phyloP scores from a whole-genome alignment of 30 jellyfish, hydroid and myxozoan genomes.

The Aurelia aurita region DNA sequence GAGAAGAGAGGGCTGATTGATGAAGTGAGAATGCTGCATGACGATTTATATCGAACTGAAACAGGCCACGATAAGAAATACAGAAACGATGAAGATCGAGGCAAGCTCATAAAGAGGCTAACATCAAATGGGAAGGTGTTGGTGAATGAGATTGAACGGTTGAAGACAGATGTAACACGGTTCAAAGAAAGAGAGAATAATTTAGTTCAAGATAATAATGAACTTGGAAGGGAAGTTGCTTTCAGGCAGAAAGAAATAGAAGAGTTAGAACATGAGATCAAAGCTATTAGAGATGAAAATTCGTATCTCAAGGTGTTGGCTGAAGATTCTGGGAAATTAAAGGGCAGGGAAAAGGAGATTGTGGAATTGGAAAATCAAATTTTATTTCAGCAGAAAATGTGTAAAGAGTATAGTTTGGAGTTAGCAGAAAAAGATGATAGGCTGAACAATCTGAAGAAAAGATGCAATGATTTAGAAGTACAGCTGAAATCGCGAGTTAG shows the following conservation, averaged over 20 bases:
- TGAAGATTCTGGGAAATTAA: slow-evolving; percentile 58
- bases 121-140: slow-evolving; percentile 87
- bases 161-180: slow-evolving; percentile 65
- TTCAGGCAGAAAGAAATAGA: slow-evolving; percentile 46
- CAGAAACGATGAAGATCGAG: slow-evolving; percentile 76
- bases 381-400: slow-evolving; percentile 72
- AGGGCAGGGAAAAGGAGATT: slow-evolving; percentile 59
- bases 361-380: slow-evolving; percentile 69
- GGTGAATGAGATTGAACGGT: slow-evolving; percentile 82
- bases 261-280: slow-evolving; percentile 77
- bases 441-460: slow-evolving; percentile 23
- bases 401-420: slow-evolving; percentile 77
- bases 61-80: slow-evolving; percentile 45
- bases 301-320: slow-evolving; percentile 77
- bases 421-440: slow-evolving; percentile 63
- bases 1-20: slow-evolving; percentile 71
- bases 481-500: not conserved
- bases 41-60: slow-evolving; percentile 54
- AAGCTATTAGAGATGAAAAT: slow-evolving; percentile 75
- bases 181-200: slow-evolving; percentile 34
- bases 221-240: slow-evolving; percentile 44
- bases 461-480: slow-evolving; percentile 33
- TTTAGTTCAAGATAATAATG: slow-evolving; percentile 64
- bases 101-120: slow-evolving; percentile 81
- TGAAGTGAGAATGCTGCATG: slow-evolving; percentile 63